Conservation (phyloP, 2,888 invertebrate species). For the Orthosia cruda region DNA sequence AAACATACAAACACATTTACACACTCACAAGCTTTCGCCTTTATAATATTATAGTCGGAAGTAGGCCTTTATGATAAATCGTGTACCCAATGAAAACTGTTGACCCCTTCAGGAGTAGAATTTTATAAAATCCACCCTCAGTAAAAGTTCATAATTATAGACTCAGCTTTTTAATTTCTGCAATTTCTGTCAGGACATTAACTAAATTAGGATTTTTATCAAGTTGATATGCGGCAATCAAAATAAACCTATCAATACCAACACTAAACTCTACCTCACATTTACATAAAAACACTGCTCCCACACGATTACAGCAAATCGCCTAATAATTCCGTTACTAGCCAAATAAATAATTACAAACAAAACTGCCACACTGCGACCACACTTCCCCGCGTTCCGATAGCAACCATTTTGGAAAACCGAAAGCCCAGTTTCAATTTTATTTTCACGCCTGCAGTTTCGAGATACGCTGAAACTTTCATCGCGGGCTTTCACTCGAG, state of each 20-base stretch:
- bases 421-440: conserved; percentile 81
- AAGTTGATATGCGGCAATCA: background rate
- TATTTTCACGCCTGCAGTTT: conserved; percentile 90
- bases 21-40: too few relatives aligned
- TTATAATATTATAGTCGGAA: too few relatives aligned
- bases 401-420: conserved; percentile 81
- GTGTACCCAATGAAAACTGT: background rate
- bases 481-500: conserved; percentile 87
- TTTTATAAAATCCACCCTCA: too few relatives aligned
- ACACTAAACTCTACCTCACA: background rate
- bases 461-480: conserved; percentile 90
- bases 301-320: conserved; percentile 14
- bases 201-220: background rate
- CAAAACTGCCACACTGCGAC: conserved; percentile 60
- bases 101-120: too few relatives aligned
- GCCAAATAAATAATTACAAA: conserved; percentile 63
- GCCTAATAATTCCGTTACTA: conserved; percentile 28
- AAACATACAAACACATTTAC: too few relatives aligned
- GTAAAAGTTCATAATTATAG: too few relatives aligned
- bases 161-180: too few relatives aligned
- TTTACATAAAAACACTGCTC: conserved; percentile 1
- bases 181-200: too few relatives aligned
- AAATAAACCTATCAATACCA: background rate
- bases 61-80: background rate
- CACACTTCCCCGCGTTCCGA: conserved; percentile 55